These are phyloP conservation scores for Trachelus tabidus DNA, from an alignment of 2,888 invertebrate species.

Conservation along the genomic window DNA sequence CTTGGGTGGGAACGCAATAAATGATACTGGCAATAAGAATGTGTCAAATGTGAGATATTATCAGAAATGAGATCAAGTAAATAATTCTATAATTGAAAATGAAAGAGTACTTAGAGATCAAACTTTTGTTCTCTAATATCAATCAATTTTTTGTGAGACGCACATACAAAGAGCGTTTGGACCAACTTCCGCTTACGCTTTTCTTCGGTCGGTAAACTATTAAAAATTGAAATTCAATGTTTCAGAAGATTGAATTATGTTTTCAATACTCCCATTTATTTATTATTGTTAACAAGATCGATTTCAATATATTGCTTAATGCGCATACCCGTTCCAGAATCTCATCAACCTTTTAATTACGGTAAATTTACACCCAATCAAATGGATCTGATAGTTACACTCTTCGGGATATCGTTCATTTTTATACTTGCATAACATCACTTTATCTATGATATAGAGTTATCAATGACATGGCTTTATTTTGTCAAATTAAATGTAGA, in stretches of 20 bases:
- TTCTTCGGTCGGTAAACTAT: neutral
- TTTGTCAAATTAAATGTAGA: neutral
- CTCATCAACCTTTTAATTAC: neutral
- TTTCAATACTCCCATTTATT: neutral
- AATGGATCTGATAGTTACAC: constrained; percentile 8
- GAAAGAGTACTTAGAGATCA: neutral
- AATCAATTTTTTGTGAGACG: neutral
- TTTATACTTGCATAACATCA: neutral
- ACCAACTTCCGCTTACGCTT: neutral
- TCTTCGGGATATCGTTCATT: constrained; percentile 14
- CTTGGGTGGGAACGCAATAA: neutral
- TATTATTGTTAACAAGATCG: neutral
- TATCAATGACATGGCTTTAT: neutral
- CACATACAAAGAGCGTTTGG: neutral
- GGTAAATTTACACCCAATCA: neutral
- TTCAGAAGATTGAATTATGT: neutral
- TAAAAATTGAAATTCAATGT: neutral
- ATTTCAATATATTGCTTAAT: neutral
- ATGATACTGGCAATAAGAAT: neutral
- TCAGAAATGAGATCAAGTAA: neutral
- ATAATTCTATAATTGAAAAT: neutral
- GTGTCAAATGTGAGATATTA: neutral
- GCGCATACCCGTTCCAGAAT: neutral
- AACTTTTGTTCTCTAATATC: neutral
- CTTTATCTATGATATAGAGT: neutral